A percentile compares a stretch with the other conserved stretches of the same genome.
phyloP scores from a whole-genome alignment of 1,140 invertebrate species.

The Nasonia vitripennis region DNA sequence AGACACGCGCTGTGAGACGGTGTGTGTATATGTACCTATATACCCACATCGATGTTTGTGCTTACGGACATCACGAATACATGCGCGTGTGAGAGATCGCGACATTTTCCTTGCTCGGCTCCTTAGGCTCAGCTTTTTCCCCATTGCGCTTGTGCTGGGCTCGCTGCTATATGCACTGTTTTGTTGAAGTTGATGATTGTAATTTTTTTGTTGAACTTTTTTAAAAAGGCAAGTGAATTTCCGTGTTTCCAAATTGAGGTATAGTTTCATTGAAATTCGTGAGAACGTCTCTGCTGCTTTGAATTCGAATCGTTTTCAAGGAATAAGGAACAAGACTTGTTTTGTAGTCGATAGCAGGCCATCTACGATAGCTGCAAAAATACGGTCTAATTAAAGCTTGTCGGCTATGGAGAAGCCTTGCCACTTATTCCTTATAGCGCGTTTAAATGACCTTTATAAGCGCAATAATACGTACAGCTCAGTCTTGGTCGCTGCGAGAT shows the following conservation, averaged over 20 bases:
- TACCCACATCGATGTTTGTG: too few species aligned
- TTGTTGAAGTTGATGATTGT: slow-evolving; percentile 10
- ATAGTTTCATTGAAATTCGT: too few species aligned
- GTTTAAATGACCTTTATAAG: slow-evolving; percentile 7
- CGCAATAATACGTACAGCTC: neutral
- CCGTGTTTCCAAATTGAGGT: neutral
- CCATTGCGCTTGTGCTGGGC: neutral
- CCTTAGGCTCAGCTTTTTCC: neutral
- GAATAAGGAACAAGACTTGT: slow-evolving; percentile 32
- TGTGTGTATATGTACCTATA: neutral
- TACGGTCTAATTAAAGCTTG: slow-evolving; percentile 41
- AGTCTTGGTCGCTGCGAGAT: too few species aligned
- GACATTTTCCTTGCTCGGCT: neutral
- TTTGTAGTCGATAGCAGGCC: neutral
- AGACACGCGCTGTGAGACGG: slow-evolving; percentile 26
- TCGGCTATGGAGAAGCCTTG: slow-evolving; percentile 35
- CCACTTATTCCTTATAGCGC: slow-evolving; percentile 16
- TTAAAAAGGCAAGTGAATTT: neutral
- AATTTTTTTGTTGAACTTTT: neutral
- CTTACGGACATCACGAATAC: neutral
- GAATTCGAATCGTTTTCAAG: slow-evolving; percentile 2
- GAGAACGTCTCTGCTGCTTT: too few species aligned
- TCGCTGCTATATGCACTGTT: slow-evolving; percentile 9
- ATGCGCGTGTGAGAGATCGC: neutral
- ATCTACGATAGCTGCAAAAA: slow-evolving; percentile 34